Conservation (phyloP, 1,140 invertebrate species). For the Meloidogyne hapla region DNA sequence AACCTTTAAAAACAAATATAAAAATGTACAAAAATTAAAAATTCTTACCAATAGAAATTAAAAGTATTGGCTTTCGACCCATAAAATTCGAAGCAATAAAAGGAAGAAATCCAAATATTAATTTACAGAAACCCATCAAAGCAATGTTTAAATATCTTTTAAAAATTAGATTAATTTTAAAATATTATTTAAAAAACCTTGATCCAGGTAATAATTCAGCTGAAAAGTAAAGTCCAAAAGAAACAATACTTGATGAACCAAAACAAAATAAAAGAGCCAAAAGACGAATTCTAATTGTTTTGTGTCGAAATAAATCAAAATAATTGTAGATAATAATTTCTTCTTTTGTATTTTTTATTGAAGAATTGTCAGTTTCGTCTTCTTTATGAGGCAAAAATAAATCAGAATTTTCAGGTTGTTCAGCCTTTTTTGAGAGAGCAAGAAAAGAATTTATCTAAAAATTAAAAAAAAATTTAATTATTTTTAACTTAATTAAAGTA, state of each 20-base stretch:
- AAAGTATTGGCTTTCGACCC: constrained; percentile 37
- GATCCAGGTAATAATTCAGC: constrained; percentile 56
- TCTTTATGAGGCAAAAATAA: background rate
- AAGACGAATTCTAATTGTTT: constrained; percentile 38
- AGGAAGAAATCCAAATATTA: constrained; percentile 43
- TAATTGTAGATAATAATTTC: constrained; percentile 35
- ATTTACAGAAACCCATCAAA: constrained; percentile 31
- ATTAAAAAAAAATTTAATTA: background rate
- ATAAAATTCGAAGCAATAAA: constrained; percentile 42
- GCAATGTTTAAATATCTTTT: background rate
- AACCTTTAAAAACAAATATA: background rate
- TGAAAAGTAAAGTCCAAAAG: constrained; percentile 62
- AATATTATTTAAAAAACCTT: constrained; percentile 29
- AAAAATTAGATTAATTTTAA: background rate
- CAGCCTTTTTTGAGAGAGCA: background rate
- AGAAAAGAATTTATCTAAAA: constrained; percentile 6
- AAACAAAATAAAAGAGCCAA: constrained; percentile 56
- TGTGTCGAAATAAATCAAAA: constrained; percentile 44
- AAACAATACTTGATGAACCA: constrained; percentile 53
- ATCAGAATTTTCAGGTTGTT: background rate
- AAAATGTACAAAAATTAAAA: background rate
- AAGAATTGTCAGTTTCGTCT: background rate
- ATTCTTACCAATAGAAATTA: constrained; percentile 28
- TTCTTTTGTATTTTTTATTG: background rate
- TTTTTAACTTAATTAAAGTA: no score